phyloP scores from a whole-genome alignment of 2,888 invertebrate species.

The Epirrhoe alternata region DNA sequence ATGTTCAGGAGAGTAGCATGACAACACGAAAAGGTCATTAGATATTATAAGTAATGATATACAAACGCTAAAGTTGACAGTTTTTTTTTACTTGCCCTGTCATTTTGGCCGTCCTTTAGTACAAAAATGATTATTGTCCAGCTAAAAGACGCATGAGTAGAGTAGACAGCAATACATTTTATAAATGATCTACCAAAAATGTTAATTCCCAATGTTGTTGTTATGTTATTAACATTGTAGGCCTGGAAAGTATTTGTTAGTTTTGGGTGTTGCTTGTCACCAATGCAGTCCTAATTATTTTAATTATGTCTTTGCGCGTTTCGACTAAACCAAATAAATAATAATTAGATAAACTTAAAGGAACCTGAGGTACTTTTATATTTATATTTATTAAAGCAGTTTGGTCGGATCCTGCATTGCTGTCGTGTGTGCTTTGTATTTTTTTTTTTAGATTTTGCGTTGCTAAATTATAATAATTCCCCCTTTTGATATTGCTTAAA shows the following conservation, averaged over 20 bases:
- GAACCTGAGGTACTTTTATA: not conserved
- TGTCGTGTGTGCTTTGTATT: constrained; percentile 10
- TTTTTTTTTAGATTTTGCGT: constrained; percentile 10
- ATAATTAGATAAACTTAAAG: not conserved
- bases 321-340: constrained; percentile 1
- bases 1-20: not conserved
- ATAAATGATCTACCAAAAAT: not conserved
- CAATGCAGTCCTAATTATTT: constrained; percentile 11
- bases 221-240: not conserved
- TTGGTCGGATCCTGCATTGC: constrained; percentile 8
- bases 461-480: not conserved
- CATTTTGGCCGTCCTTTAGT: too few species aligned
- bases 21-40: not conserved
- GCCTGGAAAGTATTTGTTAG: not conserved
- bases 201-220: not conserved
- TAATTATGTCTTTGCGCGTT: constrained; percentile 6
- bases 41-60: not conserved
- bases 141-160: not conserved
- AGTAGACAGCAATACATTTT: not conserved
- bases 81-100: too few species aligned
- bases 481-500: not conserved
- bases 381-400: not conserved
- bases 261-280: not conserved
- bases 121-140: not conserved
- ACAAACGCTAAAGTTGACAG: too few species aligned